phyloP scores from a whole-genome alignment of 1,140 invertebrate species.

The Leptonema lineaticorne region DNA sequence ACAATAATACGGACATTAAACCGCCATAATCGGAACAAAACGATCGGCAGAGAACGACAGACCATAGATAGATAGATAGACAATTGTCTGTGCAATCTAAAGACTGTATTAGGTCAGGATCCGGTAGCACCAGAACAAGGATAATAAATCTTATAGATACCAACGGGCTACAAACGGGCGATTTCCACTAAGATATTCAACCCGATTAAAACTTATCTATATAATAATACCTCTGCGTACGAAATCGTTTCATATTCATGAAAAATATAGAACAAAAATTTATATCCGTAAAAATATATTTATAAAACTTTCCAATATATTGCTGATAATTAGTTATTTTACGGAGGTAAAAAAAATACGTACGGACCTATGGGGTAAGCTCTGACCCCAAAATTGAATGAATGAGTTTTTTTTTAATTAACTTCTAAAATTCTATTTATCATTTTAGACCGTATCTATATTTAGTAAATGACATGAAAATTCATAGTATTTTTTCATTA shows the following conservation, averaged over 20 bases:
- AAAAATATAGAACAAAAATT: background rate
- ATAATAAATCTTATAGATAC: conserved; percentile 29
- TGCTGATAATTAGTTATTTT: background rate
- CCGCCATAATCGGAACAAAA: conserved; percentile 16
- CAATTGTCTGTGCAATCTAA: background rate
- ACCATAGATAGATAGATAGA: conserved; percentile 21
- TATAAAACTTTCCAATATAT: background rate
- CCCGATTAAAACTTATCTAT: conserved; percentile 12
- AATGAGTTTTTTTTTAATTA: too few relatives aligned
- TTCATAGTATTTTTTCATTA: too few relatives aligned
- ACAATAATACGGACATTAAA: conserved; percentile 16
- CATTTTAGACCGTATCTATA: too few relatives aligned
- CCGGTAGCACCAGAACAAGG: conserved; percentile 19
- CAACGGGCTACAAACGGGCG: conserved; percentile 10
- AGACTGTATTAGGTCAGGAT: conserved; percentile 34
- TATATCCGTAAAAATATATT: background rate
- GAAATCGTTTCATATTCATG: background rate
- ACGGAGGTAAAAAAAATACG: background rate
- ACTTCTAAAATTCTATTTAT: too few relatives aligned
- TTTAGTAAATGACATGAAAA: too few relatives aligned
- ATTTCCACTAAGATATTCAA: conserved; percentile 18
- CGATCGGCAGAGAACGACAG: conserved; percentile 14
- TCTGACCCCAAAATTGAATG: too few relatives aligned
- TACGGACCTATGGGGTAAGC: too few relatives aligned
- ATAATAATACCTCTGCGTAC: background rate